These are phyloP conservation scores for Diglossa cyanea DNA, from an alignment of 2,797 vertebrate genomes.

Conservation along the genomic window DNA sequence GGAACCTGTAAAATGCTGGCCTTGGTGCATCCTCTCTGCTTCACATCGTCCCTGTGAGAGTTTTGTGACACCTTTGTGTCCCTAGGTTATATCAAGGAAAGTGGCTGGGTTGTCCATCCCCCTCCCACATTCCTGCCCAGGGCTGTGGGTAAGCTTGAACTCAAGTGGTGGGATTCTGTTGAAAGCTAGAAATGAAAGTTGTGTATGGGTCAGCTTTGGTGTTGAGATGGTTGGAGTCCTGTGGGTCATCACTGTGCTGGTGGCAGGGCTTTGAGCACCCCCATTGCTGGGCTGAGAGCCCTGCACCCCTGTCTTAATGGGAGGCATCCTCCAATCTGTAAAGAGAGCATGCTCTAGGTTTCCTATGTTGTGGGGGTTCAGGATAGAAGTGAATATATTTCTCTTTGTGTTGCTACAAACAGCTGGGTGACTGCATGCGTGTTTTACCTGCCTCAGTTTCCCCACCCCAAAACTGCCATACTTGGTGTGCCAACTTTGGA, in stretches of 20 bases:
- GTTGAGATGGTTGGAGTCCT: neutral
- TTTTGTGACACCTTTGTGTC: neutral
- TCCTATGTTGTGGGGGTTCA: neutral
- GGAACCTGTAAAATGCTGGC: fast-evolving
- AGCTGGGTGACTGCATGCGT: neutral
- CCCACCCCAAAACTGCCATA: neutral
- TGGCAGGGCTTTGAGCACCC: neutral
- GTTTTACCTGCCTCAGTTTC: neutral
- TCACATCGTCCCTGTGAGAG: fast-evolving
- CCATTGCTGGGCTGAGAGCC: neutral
- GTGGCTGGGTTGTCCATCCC: neutral
- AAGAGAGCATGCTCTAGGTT: neutral
- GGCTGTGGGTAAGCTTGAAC: neutral
- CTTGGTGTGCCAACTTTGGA: neutral
- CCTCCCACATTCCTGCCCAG: neutral
- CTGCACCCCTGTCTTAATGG: neutral
- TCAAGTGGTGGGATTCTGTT: neutral
- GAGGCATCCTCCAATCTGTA: neutral
- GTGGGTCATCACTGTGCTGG: fast-evolving
- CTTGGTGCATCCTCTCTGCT: neutral
- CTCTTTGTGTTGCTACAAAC: fast-evolving
- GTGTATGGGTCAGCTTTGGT: neutral
- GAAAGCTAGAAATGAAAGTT: neutral
- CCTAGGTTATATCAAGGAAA: neutral
- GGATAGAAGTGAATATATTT: neutral